phyloP scores from a whole-genome alignment of 2,113 vertebrate species.

The Pseudorectes ferrugineus region DNA sequence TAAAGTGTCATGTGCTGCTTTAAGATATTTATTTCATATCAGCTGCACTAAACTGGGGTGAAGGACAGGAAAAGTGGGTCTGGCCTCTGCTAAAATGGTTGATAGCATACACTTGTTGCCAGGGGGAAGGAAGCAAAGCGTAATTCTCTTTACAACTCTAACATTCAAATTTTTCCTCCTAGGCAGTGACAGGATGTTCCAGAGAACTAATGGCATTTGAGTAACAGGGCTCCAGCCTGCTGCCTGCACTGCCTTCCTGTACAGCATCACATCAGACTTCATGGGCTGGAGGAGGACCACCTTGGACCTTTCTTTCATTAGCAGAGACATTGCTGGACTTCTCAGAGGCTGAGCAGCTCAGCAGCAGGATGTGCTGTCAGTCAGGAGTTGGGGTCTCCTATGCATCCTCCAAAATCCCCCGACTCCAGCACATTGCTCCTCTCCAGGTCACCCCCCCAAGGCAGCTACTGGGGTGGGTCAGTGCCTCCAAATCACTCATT shows the following conservation, averaged over 20 bases:
- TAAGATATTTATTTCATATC: not conserved
- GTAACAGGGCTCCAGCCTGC: not conserved
- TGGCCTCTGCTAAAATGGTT: not conserved
- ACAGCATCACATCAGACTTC: fast-evolving
- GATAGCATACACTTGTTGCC: not conserved
- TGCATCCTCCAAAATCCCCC: fast-evolving
- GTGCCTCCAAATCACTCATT: not conserved
- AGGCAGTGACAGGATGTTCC: not conserved
- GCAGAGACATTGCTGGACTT: not conserved
- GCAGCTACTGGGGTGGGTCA: not conserved
- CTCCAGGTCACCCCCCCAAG: not conserved
- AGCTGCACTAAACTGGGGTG: not conserved
- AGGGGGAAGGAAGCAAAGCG: not conserved
- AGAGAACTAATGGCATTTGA: not conserved
- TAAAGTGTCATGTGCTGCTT: fast-evolving
- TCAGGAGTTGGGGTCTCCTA: not conserved
- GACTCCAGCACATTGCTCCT: fast-evolving
- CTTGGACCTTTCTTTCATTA: not conserved
- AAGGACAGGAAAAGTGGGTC: not conserved
- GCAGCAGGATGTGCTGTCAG: not conserved
- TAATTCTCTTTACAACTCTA: not conserved
- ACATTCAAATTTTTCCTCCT: not conserved
- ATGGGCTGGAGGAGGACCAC: not conserved
- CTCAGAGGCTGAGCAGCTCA: not conserved
- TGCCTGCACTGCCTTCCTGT: not conserved